Evolutionary conservation across 2,797 vertebrate genomes (phyloP).

Genomic region (Eulemur mongoz): DNA sequence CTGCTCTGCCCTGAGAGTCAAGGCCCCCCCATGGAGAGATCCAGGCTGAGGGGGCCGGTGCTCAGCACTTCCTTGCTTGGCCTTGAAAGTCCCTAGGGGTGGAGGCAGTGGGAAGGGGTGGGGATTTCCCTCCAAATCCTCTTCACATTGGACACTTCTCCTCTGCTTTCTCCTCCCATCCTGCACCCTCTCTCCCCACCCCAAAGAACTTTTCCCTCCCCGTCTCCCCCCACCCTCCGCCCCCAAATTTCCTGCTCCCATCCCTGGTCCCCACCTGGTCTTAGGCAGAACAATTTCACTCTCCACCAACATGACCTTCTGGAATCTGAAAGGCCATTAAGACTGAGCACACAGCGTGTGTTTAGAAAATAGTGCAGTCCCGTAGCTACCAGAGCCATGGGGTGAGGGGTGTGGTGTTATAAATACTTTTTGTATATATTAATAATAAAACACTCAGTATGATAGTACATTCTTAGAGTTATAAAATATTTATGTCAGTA

Average conservation of each 20-base stretch:
- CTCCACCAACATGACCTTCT: background rate
- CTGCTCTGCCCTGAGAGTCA: background rate
- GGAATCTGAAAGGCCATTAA: background rate
- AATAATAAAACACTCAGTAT: background rate
- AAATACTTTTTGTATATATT: background rate
- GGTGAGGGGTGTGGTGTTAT: background rate
- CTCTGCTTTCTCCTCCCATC: background rate
- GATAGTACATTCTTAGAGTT: background rate
- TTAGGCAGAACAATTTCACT: background rate
- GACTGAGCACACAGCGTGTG: no score
- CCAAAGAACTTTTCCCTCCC: background rate
- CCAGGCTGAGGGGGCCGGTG: background rate
- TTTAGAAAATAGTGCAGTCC: background rate
- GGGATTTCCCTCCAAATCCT: background rate
- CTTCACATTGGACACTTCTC: background rate
- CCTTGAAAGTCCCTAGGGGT: background rate
- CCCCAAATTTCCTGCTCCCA: no score
- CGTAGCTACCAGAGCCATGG: background rate
- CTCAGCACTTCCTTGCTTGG: background rate
- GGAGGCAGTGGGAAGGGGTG: no score
- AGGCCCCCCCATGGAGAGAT: background rate
- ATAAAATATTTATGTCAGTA: conserved; percentile 1
- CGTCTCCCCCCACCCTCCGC: no score
- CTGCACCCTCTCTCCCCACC: background rate
- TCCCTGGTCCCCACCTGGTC: background rate